phyloP scores from a whole-genome alignment of 2,797 vertebrate genomes.

The Ceryle rudis region DNA sequence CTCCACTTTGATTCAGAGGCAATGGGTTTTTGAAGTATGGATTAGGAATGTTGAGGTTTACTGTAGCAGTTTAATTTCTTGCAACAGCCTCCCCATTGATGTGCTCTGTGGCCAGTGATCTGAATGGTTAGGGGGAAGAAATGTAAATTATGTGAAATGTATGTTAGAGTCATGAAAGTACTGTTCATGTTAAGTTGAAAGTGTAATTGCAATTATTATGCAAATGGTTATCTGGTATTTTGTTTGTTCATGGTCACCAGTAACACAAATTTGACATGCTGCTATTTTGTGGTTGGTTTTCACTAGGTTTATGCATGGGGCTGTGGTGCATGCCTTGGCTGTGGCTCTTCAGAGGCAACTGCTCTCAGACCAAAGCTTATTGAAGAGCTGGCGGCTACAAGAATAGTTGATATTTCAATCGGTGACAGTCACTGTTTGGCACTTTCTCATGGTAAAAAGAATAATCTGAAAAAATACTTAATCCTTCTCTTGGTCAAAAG shows the following conservation, averaged over 20 bases:
- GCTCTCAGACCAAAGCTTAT: constrained; percentile 85
- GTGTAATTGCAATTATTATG: neutral
- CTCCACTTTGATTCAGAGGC: neutral
- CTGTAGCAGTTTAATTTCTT: neutral
- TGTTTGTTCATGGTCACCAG: neutral
- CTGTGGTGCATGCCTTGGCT: constrained; percentile 85
- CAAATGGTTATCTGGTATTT: neutral
- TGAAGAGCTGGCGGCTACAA: constrained; percentile 84
- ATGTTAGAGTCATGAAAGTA: neutral
- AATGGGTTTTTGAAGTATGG: neutral
- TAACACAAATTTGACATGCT: neutral
- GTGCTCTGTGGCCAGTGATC: neutral
- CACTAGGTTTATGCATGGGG: constrained; percentile 85
- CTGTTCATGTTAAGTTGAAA: neutral
- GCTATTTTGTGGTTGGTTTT: neutral
- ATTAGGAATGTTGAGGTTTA: neutral
- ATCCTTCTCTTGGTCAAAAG: neutral
- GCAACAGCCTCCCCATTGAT: neutral
- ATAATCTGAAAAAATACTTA: neutral
- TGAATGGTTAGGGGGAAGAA: neutral
- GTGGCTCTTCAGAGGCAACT: constrained; percentile 86
- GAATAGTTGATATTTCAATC: constrained; percentile 86
- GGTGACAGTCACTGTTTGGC: constrained; percentile 87
- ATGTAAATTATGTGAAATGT: fast-evolving
- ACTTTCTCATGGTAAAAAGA: constrained; percentile 83